Base-by-base conservation (phyloP, 2,113 vertebrate species). In the Melozone crissalis region DNA sequence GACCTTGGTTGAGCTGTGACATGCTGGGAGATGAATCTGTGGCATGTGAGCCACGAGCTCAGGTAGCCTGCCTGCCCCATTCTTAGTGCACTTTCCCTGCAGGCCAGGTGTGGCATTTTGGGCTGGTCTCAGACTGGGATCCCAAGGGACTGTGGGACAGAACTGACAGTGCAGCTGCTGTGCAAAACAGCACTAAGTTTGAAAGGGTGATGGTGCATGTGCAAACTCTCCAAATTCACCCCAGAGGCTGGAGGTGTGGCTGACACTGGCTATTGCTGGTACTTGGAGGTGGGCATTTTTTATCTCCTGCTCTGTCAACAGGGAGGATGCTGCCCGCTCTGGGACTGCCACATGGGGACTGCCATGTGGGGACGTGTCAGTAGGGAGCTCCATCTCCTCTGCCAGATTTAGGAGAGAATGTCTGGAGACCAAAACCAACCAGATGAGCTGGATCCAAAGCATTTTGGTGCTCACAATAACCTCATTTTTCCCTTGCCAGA, bases 341-440 rank as follows among this genome's bases (percentile, higher is more conserved):
- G 74, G 49, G 33, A 59, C 28, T 44, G 35, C 46, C 63, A 37
- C 43, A 12, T 18, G 16, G 52, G 28, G 16, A 54, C 28, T 54
- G 5, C 26, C 2, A 0, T 13, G 14, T 30, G 46, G 37, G 83
- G 55, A 55, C 57, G 24, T 3, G 1, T 3, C 8, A 2, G 30
- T 1, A 19, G 7, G 2, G 9, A 89, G 44, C 41, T 31, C 11
- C 2, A 4, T 15, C 66, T 75, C 30, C 85, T 63, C 33, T 43
- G 58, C 11, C 86, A 66, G 22, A 7, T 46, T n/a, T 68, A 28
- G 22, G 63, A 44, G n/a, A 61, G 16, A 44, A 37, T 4, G 12
- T 15, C 43, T 68, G 89, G 54, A 83, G 27, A 57, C 17, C 17
- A 23, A 72, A 82, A 76, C 54, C 33, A 85, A 27, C 19, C 33